These are phyloP conservation scores for Mobula hypostoma DNA, from an alignment of 2,113 vertebrate species.

Conservation along the genomic window DNA sequence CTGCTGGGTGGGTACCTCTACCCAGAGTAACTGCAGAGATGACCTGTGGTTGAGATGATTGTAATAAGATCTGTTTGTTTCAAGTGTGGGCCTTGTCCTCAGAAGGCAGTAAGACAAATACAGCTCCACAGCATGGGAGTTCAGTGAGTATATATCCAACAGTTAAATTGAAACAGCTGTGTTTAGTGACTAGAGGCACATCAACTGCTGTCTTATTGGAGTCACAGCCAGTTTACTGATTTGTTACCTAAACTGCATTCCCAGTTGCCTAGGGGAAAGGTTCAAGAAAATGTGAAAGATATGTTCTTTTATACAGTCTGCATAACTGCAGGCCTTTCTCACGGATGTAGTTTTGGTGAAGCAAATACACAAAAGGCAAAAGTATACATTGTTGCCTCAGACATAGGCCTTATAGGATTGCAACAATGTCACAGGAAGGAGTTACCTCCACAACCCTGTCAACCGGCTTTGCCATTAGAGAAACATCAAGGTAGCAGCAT, in stretches of 20 bases:
- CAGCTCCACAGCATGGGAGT: too few species aligned
- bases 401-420: not conserved
- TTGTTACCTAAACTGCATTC: not conserved
- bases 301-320: not conserved
- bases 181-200: too few species aligned
- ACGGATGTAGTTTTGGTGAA: not conserved
- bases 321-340: not conserved
- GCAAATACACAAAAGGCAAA: too few species aligned
- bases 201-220: too few species aligned
- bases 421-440: not conserved
- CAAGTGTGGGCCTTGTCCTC: too few species aligned
- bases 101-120: too few species aligned
- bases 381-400: not conserved
- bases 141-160: too few species aligned
- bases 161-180: too few species aligned
- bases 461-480: not conserved
- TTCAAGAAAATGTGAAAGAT: not conserved
- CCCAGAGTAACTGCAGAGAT: too few species aligned
- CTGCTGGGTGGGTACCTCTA: too few species aligned
- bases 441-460: not conserved
- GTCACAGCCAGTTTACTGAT: not conserved
- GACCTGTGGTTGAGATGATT: too few species aligned
- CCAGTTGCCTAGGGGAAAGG: not conserved
- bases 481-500: not conserved
- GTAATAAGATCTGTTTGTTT: too few species aligned